Evolutionary conservation across 2,888 invertebrate species (phyloP).

Genomic region (Luperina testacea): DNA sequence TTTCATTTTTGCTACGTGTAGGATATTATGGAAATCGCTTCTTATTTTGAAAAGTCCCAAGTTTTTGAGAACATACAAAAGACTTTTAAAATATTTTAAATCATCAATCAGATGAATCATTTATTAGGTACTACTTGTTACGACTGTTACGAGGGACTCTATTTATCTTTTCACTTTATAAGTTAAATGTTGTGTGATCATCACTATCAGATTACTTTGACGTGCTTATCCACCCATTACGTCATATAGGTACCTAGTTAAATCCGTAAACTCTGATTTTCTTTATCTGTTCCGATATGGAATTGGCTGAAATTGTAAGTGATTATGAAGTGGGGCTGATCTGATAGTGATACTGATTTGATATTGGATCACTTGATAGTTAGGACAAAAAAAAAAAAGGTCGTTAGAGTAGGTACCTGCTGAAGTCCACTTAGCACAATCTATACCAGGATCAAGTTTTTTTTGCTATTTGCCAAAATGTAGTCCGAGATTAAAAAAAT

Average conservation of each 20-base stretch:
- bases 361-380: neutral
- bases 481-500: neutral
- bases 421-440: neutral
- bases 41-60: too few species aligned
- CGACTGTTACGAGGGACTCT: neutral
- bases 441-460: neutral
- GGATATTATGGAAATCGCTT: too few species aligned
- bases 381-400: too few species aligned
- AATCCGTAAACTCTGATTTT: slow-evolving; percentile 23
- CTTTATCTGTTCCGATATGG: slow-evolving; percentile 22
- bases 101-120: neutral
- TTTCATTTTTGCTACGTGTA: too few species aligned
- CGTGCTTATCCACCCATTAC: neutral
- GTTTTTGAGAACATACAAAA: too few species aligned
- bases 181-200: neutral
- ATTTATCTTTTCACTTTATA: slow-evolving; percentile 11
- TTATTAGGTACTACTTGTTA: neutral
- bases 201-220: neutral
- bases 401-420: neutral
- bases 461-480: neutral
- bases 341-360: neutral
- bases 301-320: slow-evolving; percentile 11
- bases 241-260: slow-evolving; percentile 1
- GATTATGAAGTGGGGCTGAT: slow-evolving; percentile 5
- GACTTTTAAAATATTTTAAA: too few species aligned